Evolutionary conservation across 2,113 vertebrate species (phyloP), one percentile per base, ranked within the genome.

Genomic region (Corvus hawaiiensis): DNA sequence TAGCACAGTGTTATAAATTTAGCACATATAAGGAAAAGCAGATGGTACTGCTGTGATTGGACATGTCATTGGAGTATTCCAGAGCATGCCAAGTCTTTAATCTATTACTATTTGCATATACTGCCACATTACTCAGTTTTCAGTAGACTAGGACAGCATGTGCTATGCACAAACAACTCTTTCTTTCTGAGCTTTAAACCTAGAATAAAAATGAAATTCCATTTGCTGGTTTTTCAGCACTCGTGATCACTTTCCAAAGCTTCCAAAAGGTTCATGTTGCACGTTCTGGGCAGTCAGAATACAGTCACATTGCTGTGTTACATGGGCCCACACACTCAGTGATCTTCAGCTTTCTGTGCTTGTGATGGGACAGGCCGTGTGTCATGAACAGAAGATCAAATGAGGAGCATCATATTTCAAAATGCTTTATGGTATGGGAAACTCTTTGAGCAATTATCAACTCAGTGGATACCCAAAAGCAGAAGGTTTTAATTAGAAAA

Each of bases 1-100:
- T 89, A 91, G 20, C 82, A 95, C 43, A 80, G 19, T 56, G 59
- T 51, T 93, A 85, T n/a, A 94, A 96, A 94, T 91, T 93, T 90
- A 97, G 84, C 59, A 84, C 6, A n/a, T 81, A 35, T 48, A 87
- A 84, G 69, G 72, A 64, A 92, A 94, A 95, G 52, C 91, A 96
- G 90, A 96, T 94, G 83, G 90, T 39, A 44, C 44, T 93, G 59
- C 89, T 97, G 77, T 41, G 61, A 92, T 61, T 64, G 71, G 55
- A 58, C 58, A 71, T 74, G 39, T 48, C 85, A 77, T 21, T 76
- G 75, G 66, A 85, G 85, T 77, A 56, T 58, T 93, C 63, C 10
- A 6, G 55, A 84, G 58, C 37, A 58, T 63, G 93, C 33, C 78
- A 88, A 82, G 43, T 92, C 67, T 82, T 95, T 89, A 73, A 76